phyloP scores from a whole-genome alignment of 2,888 invertebrate species.

The Imbricaverruca yamaguchii region DNA sequence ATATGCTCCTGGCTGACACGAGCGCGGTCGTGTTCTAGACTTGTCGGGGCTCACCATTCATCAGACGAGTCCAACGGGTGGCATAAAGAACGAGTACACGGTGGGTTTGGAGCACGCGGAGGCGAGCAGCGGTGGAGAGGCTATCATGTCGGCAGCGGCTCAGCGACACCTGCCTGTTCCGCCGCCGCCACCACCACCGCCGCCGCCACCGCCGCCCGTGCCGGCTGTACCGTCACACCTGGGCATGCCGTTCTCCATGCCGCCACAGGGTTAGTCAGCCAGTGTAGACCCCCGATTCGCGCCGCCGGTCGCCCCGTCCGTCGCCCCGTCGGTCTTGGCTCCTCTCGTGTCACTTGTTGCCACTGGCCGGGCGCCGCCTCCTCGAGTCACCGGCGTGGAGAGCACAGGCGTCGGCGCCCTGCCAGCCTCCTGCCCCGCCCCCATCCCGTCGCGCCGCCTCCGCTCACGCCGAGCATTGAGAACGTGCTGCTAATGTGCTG shows the following conservation, averaged over 20 bases:
- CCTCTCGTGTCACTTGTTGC: no score
- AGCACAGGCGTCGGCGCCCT: not conserved
- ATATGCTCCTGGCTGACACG: no score
- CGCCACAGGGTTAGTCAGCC: conserved; percentile 18
- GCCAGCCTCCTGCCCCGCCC: not conserved
- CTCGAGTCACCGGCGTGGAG: no score
- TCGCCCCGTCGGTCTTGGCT: conserved; percentile 6
- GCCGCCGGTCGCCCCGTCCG: not conserved
- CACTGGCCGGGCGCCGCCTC: not conserved
- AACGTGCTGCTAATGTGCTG: no score
- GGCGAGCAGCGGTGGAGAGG: conserved; percentile 30
- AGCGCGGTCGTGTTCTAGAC: conserved; percentile 48
- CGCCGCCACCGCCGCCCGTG: conserved; percentile 16
- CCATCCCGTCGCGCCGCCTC: not conserved
- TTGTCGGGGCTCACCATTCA: conserved; percentile 78
- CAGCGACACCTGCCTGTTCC: conserved; percentile 32
- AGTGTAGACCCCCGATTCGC: no score
- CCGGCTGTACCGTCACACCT: not conserved
- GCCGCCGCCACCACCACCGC: conserved; percentile 27
- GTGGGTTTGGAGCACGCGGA: conserved; percentile 49
- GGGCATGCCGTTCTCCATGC: not conserved
- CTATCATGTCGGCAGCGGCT: conserved; percentile 41
- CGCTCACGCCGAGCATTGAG: no score
- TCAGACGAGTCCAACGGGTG: conserved; percentile 65
- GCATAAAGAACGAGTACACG: conserved; percentile 87